Evolutionary conservation across 2,797 vertebrate species (phyloP).

Genomic region (Peromyscus melanophrys): DNA sequence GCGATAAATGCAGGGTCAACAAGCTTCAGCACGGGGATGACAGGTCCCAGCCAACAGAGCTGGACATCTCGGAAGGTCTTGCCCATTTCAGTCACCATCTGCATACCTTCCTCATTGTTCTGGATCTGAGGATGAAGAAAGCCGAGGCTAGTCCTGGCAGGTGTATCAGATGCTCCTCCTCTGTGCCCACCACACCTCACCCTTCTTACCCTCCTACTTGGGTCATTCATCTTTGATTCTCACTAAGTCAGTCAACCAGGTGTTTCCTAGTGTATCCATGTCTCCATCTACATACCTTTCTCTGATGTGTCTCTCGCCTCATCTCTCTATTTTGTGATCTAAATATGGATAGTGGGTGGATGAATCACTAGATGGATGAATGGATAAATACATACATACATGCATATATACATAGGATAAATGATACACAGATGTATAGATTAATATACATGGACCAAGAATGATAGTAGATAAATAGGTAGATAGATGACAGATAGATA

Average conservation of each 20-base stretch:
- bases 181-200: background rate
- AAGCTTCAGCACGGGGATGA: constrained; percentile 57
- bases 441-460: background rate
- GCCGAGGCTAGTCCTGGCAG: background rate
- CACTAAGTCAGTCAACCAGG: background rate
- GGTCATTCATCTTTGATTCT: background rate
- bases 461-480: background rate
- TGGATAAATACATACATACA: background rate
- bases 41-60: constrained; percentile 73
- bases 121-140: background rate
- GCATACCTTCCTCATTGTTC: constrained; percentile 63
- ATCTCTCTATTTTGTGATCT: background rate
- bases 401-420: background rate
- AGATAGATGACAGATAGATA: background rate
- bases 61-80: constrained; percentile 7
- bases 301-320: background rate
- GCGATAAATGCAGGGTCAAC: constrained; percentile 75
- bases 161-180: too few relatives aligned
- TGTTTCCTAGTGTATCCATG: background rate
- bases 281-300: background rate
- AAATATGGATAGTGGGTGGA: background rate
- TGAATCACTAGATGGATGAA: background rate
- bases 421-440: background rate
- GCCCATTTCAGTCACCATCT: background rate
- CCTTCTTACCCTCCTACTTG: background rate